Evolutionary conservation across 2,113 vertebrate genomes (phyloP).

Genomic region (Sander vitreus): DNA sequence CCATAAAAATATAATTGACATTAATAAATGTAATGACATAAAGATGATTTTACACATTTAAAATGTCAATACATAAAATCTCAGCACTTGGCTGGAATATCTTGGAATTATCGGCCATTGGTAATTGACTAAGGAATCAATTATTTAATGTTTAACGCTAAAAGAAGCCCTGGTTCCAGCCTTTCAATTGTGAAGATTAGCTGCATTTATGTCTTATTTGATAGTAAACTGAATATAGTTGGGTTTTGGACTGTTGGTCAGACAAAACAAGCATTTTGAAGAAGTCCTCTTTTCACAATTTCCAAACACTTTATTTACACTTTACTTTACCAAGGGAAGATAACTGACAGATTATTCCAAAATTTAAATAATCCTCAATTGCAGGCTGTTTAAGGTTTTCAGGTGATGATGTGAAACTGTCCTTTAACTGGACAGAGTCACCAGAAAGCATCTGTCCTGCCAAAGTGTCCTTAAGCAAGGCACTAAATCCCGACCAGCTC

Average conservation of each 20-base stretch:
- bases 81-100: not conserved
- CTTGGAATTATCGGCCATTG: not conserved
- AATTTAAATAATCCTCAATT: not conserved
- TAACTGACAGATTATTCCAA: not conserved
- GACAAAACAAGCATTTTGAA: not conserved
- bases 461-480: not conserved
- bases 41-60: not conserved
- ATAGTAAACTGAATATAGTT: not conserved
- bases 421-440: not conserved
- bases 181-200: not conserved
- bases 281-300: not conserved
- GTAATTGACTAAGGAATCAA: not conserved
- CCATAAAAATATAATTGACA: not conserved
- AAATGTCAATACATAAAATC: not conserved
- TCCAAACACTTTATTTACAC: not conserved
- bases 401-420: not conserved
- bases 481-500: not conserved
- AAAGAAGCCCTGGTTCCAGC: not conserved
- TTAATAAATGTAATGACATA: not conserved
- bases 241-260: not conserved
- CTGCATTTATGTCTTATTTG: not conserved
- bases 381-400: not conserved
- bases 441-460: not conserved
- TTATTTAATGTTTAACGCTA: not conserved
- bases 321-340: not conserved